A percentile compares a stretch with the other conserved stretches of the same genome.
These are phyloP conservation scores for Glareola pratincola DNA, from an alignment of 2,113 vertebrate species.

Conservation along the genomic window DNA sequence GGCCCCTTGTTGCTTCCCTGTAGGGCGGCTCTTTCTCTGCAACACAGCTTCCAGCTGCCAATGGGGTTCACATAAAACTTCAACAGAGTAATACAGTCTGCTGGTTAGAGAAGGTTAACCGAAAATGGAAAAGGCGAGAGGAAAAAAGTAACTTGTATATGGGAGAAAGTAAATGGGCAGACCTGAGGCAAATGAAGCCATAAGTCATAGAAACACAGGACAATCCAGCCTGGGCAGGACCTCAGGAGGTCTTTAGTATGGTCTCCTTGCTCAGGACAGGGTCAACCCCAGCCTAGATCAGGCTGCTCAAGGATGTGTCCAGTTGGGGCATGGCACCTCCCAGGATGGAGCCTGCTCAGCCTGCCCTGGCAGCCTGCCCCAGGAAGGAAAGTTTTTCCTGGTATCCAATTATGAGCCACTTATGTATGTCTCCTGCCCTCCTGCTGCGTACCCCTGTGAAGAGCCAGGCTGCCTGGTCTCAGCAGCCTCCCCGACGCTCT, in stretches of 20 bases:
- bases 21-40: background rate
- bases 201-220: background rate
- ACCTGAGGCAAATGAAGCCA: background rate
- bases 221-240: background rate
- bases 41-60: background rate
- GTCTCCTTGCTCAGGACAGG: background rate
- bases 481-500: background rate
- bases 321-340: background rate
- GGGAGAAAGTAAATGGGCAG: background rate
- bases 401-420: background rate
- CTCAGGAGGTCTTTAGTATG: fast-evolving
- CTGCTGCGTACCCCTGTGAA: fast-evolving
- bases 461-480: background rate
- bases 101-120: background rate
- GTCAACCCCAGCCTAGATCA: background rate
- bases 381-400: background rate
- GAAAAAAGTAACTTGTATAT: background rate
- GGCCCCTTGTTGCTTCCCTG: background rate
- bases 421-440: fast-evolving
- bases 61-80: background rate
- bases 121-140: background rate
- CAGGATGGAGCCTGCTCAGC: background rate
- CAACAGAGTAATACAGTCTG: background rate
- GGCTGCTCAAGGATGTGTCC: background rate
- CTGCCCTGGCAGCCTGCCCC: background rate